phyloP scores from a whole-genome alignment of 1,140 invertebrate genomes.

The Cataglyphis hispanica region DNA sequence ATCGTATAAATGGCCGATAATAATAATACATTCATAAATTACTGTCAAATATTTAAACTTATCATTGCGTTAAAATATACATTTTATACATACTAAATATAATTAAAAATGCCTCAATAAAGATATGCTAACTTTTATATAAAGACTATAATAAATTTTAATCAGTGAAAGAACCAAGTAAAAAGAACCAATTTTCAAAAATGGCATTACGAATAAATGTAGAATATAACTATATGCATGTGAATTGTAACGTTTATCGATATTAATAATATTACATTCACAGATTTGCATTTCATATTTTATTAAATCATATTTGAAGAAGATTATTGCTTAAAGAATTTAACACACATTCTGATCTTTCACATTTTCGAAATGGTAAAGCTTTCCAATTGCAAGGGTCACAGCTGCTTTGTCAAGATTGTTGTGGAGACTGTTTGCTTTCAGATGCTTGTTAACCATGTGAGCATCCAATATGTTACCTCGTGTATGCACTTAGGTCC shows the following conservation, averaged over 20 bases:
- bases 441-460: conserved; percentile 77
- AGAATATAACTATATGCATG: background rate
- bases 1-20: conserved; percentile 7
- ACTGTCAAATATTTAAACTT: background rate
- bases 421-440: conserved; percentile 74
- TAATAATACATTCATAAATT: conserved; percentile 12
- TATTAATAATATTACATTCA: background rate
- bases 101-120: background rate
- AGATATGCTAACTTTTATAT: background rate
- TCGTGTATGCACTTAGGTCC: conserved; percentile 75
- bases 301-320: background rate
- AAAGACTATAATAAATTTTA: background rate
- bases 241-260: background rate
- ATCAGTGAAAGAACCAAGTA: too few relatives aligned
- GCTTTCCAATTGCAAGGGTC: conserved; percentile 13
- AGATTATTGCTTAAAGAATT: background rate
- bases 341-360: background rate
- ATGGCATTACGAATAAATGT: background rate
- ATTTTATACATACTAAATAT: background rate
- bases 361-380: conserved; percentile 9
- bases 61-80: conserved; percentile 19
- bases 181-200: background rate
- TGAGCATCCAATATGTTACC: conserved; percentile 76
- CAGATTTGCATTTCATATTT: background rate
- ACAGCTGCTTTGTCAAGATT: conserved; percentile 69